These are phyloP conservation scores for Herpailurus yagouaroundi DNA, from an alignment of 2,113 vertebrate species.

Conservation along the genomic window DNA sequence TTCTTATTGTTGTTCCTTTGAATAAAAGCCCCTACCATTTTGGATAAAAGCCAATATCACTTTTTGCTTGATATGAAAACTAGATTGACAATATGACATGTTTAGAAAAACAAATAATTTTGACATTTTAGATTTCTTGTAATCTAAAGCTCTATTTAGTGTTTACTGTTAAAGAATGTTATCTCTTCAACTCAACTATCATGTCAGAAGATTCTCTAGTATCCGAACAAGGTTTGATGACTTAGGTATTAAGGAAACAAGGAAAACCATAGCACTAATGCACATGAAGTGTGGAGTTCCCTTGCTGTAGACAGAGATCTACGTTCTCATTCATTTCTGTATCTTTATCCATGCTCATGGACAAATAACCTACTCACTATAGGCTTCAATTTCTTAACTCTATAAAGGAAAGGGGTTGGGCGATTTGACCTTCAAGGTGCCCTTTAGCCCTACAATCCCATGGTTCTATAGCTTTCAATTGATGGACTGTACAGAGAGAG, in stretches of 20 bases:
- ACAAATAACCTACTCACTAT: slow-evolving; percentile 60
- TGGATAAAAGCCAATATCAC: not conserved
- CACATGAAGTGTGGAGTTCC: not conserved
- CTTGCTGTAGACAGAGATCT: slow-evolving; percentile 7
- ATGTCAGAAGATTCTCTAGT: not conserved
- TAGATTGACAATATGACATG: not conserved
- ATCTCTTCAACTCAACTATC: not conserved
- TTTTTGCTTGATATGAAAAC: not conserved
- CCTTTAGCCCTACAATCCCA: slow-evolving; percentile 53
- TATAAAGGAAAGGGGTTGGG: slow-evolving; percentile 73
- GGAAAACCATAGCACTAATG: not conserved
- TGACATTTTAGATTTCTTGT: not conserved
- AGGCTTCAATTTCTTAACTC: slow-evolving; percentile 51
- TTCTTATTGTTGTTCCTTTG: not conserved
- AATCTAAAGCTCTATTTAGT: not conserved
- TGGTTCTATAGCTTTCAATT: slow-evolving; percentile 50
- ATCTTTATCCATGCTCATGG: not conserved
- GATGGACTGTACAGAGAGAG: slow-evolving; percentile 60
- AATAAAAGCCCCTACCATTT: not conserved
- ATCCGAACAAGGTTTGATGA: not conserved
- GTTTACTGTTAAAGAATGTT: not conserved
- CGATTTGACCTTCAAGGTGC: slow-evolving; percentile 54
- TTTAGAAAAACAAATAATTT: slow-evolving; percentile 1
- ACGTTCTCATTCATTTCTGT: slow-evolving; percentile 6
- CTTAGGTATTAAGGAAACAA: not conserved